A percentile compares a stretch with the other conserved stretches of the same genome.
phyloP scores from a whole-genome alignment of 2,888 invertebrate species.

The Noctua fimbriata region DNA sequence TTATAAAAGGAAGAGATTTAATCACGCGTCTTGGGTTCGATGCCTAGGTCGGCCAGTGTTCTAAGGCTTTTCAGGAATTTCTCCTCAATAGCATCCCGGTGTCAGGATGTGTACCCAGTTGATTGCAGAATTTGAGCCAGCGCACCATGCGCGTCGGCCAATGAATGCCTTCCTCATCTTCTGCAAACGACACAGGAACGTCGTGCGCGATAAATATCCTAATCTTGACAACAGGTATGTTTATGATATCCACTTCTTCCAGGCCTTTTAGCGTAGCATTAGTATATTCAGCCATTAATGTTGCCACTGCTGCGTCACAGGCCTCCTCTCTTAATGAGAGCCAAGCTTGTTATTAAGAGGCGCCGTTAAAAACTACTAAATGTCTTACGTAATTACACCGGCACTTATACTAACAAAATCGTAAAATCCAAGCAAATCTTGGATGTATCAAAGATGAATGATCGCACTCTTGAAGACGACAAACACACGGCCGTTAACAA shows the following conservation, averaged over 20 bases:
- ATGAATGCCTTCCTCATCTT: conserved; percentile 99
- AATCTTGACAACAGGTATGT: conserved; percentile 95
- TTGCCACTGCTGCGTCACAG: background rate
- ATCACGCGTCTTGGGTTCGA: background rate
- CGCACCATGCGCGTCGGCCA: conserved; percentile 96
- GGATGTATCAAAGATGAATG: background rate
- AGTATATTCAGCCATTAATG: background rate
- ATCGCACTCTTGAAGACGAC: background rate
- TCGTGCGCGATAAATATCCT: conserved; percentile 96
- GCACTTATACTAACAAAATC: too few relatives aligned
- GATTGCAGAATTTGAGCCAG: conserved; percentile 86
- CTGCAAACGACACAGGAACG: conserved; percentile 97
- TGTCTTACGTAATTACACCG: background rate
- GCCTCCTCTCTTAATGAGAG: background rate
- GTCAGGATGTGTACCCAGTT: background rate
- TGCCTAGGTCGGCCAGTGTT: background rate
- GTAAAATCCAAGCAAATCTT: background rate
- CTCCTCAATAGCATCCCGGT: background rate
- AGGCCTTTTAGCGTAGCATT: background rate
- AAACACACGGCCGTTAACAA: background rate
- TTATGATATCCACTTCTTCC: background rate
- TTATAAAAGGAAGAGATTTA: background rate
- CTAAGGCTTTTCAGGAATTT: too few relatives aligned
- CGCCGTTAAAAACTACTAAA: background rate
- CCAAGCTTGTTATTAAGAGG: background rate